Conservation (phyloP, 2,113 vertebrate species). For the Tylochromis polylepis region DNA sequence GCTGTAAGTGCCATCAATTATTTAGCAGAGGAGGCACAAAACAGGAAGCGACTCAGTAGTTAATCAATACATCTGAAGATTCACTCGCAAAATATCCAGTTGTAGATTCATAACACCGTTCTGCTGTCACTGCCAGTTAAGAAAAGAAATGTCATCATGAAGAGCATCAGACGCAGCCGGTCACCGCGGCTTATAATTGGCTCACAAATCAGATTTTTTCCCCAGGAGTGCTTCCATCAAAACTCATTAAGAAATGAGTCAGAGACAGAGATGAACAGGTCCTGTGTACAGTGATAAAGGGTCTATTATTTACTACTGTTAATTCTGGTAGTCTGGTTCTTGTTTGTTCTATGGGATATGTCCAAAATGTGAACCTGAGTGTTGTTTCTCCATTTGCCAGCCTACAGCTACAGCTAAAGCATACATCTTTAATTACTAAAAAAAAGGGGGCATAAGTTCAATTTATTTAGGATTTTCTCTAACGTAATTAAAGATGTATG, state of each 20-base stretch:
- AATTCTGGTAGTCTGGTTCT: not conserved
- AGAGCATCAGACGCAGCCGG: not conserved
- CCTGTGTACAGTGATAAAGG: not conserved
- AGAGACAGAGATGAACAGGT: not conserved
- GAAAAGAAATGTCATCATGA: not conserved
- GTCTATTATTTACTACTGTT: not conserved
- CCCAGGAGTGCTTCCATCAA: not conserved
- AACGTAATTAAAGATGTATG: not conserved
- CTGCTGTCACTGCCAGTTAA: constrained; percentile 24
- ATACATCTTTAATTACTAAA: not conserved
- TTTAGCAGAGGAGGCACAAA: constrained; percentile 61
- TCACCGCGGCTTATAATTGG: not conserved
- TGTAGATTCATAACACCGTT: constrained; percentile 5
- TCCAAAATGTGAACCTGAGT: not conserved
- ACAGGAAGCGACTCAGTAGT: constrained; percentile 61
- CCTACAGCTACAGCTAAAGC: not conserved
- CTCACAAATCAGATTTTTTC: not conserved
- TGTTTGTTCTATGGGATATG: not conserved
- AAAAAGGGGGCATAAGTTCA: not conserved
- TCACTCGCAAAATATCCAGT: constrained; percentile 9
- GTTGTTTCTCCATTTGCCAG: not conserved
- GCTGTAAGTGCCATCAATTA: constrained; percentile 64
- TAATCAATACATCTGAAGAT: constrained; percentile 64
- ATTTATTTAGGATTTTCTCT: not conserved
- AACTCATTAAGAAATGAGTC: not conserved